These are phyloP conservation scores for Centropyge bicolor DNA, from an alignment of 2,797 vertebrate genomes.

Conservation along the genomic window DNA sequence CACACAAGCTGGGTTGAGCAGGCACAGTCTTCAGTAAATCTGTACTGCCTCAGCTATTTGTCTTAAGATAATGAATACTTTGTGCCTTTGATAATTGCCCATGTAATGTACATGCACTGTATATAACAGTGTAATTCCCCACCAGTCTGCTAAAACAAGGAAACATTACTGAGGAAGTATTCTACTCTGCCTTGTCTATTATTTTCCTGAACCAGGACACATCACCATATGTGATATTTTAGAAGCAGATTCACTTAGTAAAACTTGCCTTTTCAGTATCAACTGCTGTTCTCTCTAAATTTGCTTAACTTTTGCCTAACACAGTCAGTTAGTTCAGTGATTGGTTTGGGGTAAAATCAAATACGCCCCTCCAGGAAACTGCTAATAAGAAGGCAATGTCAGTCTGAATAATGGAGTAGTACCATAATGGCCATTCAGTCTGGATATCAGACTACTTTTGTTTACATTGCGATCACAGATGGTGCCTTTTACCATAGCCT, in stretches of 20 bases:
- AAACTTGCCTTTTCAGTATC: conserved; percentile 6
- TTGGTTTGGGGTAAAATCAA: conserved; percentile 40
- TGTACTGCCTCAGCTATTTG: conserved; percentile 11
- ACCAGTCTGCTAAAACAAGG: neutral
- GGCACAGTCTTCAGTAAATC: conserved; percentile 3
- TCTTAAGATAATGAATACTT: conserved; percentile 6
- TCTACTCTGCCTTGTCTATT: neutral
- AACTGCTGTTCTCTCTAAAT: conserved; percentile 3
- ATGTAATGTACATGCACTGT: neutral
- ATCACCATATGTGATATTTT: conserved; percentile 7
- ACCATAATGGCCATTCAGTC: conserved; percentile 26
- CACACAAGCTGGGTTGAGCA: neutral
- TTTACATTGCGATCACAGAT: conserved; percentile 60
- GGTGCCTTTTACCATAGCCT: conserved; percentile 59
- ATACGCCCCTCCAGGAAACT: conserved; percentile 28
- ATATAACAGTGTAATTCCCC: neutral
- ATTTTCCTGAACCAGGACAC: neutral
- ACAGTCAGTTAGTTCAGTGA: conserved; percentile 37
- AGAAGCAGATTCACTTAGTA: neutral
- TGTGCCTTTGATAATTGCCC: conserved; percentile 24
- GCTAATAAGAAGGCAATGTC: conserved; percentile 40
- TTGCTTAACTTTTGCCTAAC: neutral
- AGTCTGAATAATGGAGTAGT: conserved; percentile 30
- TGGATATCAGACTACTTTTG: conserved; percentile 53
- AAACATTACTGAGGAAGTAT: conserved; percentile 3